Evolutionary conservation across 2,113 vertebrate genomes (phyloP), one percentile per base, ranked within the genome.

Genomic region (Motacilla tschutschensis): DNA sequence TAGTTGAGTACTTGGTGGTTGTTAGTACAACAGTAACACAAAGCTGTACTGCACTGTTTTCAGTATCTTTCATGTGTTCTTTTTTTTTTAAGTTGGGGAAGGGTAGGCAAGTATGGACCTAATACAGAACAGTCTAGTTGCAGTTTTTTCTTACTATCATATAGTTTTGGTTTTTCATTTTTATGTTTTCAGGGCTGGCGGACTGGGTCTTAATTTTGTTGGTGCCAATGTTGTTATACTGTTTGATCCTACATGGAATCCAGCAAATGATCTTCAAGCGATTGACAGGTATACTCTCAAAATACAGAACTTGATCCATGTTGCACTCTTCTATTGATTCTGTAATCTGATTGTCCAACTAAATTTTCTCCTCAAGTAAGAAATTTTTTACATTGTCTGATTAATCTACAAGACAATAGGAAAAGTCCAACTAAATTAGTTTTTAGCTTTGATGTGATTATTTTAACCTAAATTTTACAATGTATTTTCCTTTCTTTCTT

Each of bases 241-340:
- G 40, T 99, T 99, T 95, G 99, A 99, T 89, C 99, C 99, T 81
- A 99, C 98, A 1, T 99, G 99, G 99, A 99, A 99, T 94, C 99
- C 99, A 96, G 98, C 99, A 92, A 99, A 97, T 97, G 99, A 99
- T 94, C 98, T 99, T 83, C 99, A 99, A 93, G 99, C 99, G 46
- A 98, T 99, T 95, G 99, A 99, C 97, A 98, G 99, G 99, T 98
- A 96, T 28, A 21, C 24, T 48, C 24, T 48, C 58, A 74, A 85
- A 76, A 71, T 92, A 24, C 11, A 54, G 40, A 63, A 14, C 5
- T 47, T 60, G 35, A 46, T 80, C 15, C 5, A 7, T 48, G 3
- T 41, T 31, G 21, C 13, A 14, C 11, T 79, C 12, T 48, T 83
- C 7, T 41, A 70, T 89, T 92, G 24, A 46, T 71, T 21, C 28